Evolutionary conservation across 1,140 invertebrate species (phyloP), one percentile per base, ranked within the genome.

Genomic region (Drosophila tristis): DNA sequence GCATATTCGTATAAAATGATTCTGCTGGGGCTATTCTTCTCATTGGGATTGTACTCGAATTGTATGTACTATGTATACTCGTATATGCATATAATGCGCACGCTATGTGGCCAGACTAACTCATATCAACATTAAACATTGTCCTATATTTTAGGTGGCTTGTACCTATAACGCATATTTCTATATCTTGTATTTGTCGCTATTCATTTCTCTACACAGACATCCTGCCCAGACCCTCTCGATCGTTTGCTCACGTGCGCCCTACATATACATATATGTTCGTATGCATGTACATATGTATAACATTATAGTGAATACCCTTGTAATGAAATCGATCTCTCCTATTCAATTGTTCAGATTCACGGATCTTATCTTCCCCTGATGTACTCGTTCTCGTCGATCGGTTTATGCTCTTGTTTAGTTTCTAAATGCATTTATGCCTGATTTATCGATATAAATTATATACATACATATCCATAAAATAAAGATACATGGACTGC

Each of bases 111-210:
- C 78, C 78, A 61, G 59, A 73, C 63, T 87, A 81, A 78, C 80
- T 76, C 79, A 78, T 76, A 76, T 89, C 71, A 87, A 87, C 82
- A 87, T 87, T 78, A 89, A 87, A 87, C 82, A 86, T 89, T 86
- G 65, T 68, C 78, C 78, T 86, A 87, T 86, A 86, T 72, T 63
- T 84, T 84, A 73, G 64, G 74, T 78, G 35, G 47, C 39, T 73
- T 43, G 31, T 70, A 74, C 71, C 71, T 79, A 67, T 74, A 81
- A 74, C 61, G 61, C 60, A 74, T 75, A 75, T 75, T 15, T 63
- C 45, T 50, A 59, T 65, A 62, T 78, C 11, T 59, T 84, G 79
- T 84, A 82, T 82, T 84, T 80, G 81, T 86, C 73, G 49, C 67
- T 80, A 70, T 61, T 86, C 66, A 53, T 65, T 74, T 70, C 55